Percentiles rank a stretch among this genome's conserved stretches.
phyloP scores from a whole-genome alignment of 64 coral and sea anemone species.

The Acropora tenuis region DNA sequence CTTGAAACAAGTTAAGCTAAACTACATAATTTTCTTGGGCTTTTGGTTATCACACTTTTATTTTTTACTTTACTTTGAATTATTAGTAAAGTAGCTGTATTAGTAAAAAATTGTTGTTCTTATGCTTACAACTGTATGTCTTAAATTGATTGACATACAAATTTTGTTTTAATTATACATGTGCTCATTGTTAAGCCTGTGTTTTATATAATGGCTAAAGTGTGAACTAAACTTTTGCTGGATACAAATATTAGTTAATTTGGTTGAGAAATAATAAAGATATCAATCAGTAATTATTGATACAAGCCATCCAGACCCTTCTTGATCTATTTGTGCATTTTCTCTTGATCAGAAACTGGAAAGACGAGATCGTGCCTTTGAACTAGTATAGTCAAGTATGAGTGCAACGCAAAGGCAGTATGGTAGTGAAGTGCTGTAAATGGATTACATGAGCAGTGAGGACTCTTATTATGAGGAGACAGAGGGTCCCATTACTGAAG shows the following conservation, averaged over 20 bases:
- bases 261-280: neutral
- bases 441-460: conserved; percentile 9
- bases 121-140: neutral
- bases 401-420: neutral
- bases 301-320: neutral
- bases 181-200: neutral
- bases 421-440: neutral
- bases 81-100: neutral
- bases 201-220: neutral
- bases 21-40: neutral
- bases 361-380: neutral
- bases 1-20: neutral
- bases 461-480: neutral
- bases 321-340: neutral
- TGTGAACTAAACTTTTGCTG: neutral
- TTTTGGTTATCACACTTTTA: neutral
- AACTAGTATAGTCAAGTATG: neutral
- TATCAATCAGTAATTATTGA: neutral
- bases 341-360: neutral
- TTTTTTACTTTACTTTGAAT: neutral
- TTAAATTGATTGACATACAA: neutral
- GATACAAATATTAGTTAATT: neutral
- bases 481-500: neutral
- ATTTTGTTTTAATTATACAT: conserved; percentile 1
- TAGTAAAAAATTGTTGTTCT: neutral